Base-by-base conservation (phyloP, 2,113 vertebrate genomes). In the Limanda limanda region DNA sequence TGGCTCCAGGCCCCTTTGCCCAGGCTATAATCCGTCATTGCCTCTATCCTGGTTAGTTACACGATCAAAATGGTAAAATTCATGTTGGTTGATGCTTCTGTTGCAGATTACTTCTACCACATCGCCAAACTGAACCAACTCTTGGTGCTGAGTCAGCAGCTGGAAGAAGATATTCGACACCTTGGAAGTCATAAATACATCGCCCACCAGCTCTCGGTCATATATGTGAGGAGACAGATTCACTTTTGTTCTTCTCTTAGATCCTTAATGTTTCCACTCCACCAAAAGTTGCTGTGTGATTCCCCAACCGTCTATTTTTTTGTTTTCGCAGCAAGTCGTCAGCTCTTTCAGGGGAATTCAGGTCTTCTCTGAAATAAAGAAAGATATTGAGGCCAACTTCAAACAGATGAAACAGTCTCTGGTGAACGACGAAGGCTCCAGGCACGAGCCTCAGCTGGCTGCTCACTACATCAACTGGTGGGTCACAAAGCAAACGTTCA, bases 131-230 rank as follows among this genome's bases (percentile, higher is more conserved):
- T 96, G 79, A 96, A 96, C 86, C 95, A 95, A 87, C 89, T 96
- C 25, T 83, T 94, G 75, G 94, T 95, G 65, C 92, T 96, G 54
- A 94, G 94, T 85, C 95, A 95, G 37, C 95, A 96, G 83, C 85
- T 96, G 13, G 94, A 95, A 52, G 95, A 95, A 78, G 95, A 96
- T 24, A 91, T 95, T 78, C 86, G 88, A 40, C 94, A 96, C 76
- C 92, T 96, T 31, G 95, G 95, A 45, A 96, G 95, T 87, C 95
- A 96, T 78, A 95, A 95, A 89, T 96, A 95, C 81, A 91, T 95
- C 14, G 91, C 95, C 51, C 95, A 96, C 89, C 95, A 96, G 89
- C 91, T 96, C 52, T 95, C 95, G 2, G 95, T 95, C 27, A 90
- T 96, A 64, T 96, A 96, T 79, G 95, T 95, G 75, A 93, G 94